Conservation (phyloP, 2,888 invertebrate species). For the Muscina levida region DNA sequence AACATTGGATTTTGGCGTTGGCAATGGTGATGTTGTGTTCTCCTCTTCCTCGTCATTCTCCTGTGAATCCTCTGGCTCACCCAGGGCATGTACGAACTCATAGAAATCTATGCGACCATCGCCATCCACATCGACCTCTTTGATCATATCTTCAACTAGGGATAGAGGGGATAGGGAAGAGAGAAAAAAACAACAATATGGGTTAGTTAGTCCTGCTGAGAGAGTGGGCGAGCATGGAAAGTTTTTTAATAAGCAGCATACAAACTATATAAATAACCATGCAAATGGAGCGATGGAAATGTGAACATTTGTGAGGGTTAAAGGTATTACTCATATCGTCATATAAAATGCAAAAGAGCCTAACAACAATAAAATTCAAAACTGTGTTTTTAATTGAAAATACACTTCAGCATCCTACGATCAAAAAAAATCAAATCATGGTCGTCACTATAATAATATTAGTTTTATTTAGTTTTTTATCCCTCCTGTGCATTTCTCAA, state of each 20-base stretch:
- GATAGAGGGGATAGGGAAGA: slow-evolving; percentile 42
- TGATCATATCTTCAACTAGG: slow-evolving; percentile 97
- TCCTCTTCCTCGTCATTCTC: slow-evolving; percentile 88
- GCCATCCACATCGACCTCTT: slow-evolving; percentile 96
- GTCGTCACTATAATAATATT: no score
- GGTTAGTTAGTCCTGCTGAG: no score
- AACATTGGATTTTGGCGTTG: slow-evolving; percentile 77
- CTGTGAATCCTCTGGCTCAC: slow-evolving; percentile 90
- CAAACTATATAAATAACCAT: slow-evolving; percentile 4
- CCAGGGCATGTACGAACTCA: slow-evolving; percentile 91
- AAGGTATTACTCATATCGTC: no score
- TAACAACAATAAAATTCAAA: no score
- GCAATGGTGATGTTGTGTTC: slow-evolving; percentile 80
- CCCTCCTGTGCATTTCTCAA: no score
- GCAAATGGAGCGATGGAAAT: no score
- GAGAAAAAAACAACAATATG: neutral
- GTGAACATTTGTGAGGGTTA: no score
- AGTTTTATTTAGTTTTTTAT: no score
- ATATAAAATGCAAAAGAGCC: no score
- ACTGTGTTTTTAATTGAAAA: no score
- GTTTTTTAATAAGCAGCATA: neutral
- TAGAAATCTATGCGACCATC: slow-evolving; percentile 96
- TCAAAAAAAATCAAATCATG: no score
- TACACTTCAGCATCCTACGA: no score
- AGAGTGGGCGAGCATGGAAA: neutral